Percentiles rank a stretch among this genome's conserved stretches.
Evolutionary conservation across 2,113 vertebrate genomes (phyloP).

Genomic region (Pelodiscus sinensis): DNA sequence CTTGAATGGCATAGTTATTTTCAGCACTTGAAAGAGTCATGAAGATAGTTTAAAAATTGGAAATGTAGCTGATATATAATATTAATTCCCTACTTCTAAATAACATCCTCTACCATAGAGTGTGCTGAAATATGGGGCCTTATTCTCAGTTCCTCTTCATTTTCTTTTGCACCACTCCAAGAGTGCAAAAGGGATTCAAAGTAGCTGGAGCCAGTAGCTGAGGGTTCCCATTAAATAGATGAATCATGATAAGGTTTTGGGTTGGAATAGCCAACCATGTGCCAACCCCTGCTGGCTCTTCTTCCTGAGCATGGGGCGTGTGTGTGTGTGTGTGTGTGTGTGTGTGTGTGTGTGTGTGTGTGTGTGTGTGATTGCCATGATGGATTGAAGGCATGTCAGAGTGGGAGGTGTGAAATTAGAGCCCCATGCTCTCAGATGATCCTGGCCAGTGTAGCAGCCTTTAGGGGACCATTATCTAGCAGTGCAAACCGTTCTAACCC

Average conservation of each 20-base stretch:
- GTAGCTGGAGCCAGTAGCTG: background rate
- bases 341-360: too few relatives aligned
- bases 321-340: too few relatives aligned
- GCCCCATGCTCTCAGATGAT: background rate
- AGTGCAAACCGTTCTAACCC: background rate
- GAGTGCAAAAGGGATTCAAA: background rate
- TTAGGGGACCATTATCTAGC: background rate
- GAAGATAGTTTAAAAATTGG: background rate
- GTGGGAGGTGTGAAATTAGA: background rate
- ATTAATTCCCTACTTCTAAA: background rate
- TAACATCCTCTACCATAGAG: background rate
- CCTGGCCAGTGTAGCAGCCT: background rate
- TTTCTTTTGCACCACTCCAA: background rate
- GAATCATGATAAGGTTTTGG: background rate
- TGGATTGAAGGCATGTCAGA: background rate
- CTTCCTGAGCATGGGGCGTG: background rate
- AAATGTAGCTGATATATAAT: background rate
- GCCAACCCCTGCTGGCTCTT: background rate
- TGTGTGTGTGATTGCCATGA: background rate
- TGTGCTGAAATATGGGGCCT: background rate
- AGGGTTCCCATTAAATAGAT: background rate
- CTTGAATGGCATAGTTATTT: background rate
- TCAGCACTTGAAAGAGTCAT: background rate
- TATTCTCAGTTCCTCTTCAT: background rate
- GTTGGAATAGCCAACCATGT: background rate